Percentiles rank a stretch among this genome's conserved stretches.
phyloP scores from a whole-genome alignment of 2,888 invertebrate species.

The Metacarcinus magister region DNA sequence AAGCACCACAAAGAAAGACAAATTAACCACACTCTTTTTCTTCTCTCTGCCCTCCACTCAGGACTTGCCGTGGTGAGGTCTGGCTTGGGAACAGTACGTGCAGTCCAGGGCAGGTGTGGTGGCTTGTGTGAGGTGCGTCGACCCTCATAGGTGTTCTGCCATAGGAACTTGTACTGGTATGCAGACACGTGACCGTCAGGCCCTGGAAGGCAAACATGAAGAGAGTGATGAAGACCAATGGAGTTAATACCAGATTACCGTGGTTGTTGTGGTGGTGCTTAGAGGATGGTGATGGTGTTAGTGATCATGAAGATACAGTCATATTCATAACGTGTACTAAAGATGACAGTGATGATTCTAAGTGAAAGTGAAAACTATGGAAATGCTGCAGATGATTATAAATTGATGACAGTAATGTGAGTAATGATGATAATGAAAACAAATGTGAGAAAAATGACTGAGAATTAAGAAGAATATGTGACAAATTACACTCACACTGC shows the following conservation, averaged over 20 bases:
- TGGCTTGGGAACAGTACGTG: conserved; percentile 60
- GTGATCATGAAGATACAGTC: background rate
- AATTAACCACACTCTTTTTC: background rate
- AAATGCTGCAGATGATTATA: background rate
- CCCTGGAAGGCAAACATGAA: conserved; percentile 67
- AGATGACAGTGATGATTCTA: background rate
- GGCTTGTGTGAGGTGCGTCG: conserved; percentile 59
- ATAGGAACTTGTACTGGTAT: conserved; percentile 78
- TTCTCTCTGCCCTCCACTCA: background rate
- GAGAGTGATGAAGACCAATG: background rate
- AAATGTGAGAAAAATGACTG: background rate
- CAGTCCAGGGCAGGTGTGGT: conserved; percentile 61
- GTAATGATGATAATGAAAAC: background rate
- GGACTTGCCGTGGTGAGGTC: conserved; percentile 70
- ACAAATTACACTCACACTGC: background rate
- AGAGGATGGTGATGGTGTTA: background rate
- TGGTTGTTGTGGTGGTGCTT: background rate
- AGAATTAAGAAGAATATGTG: background rate
- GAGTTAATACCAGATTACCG: background rate
- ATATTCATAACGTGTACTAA: background rate
- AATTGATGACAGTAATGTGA: background rate
- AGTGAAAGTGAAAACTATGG: background rate
- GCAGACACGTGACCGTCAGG: conserved; percentile 78
- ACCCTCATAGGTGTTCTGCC: conserved; percentile 79
- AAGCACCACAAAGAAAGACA: too few relatives aligned